A percentile compares a stretch with the other conserved stretches of the same genome.
These are phyloP conservation scores for Leptodactylus fuscus DNA, from an alignment of 2,113 vertebrate species.

Conservation along the genomic window DNA sequence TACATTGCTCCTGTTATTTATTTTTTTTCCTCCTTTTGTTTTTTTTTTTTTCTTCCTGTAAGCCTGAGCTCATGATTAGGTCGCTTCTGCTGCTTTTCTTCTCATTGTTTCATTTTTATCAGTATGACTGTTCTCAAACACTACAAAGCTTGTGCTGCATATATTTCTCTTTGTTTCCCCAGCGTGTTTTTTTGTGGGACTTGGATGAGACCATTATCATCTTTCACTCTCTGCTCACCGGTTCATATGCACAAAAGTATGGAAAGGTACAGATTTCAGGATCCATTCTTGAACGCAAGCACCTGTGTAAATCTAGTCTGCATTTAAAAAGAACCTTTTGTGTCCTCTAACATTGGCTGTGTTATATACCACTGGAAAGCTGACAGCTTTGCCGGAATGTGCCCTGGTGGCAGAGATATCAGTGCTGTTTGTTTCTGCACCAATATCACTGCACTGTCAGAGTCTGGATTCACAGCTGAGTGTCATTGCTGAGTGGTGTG, in stretches of 20 bases:
- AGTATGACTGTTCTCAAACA: constrained; percentile 33
- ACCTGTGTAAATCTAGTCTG: background rate
- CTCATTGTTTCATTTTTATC: constrained; percentile 3
- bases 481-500: too few relatives aligned
- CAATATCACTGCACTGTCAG: too few relatives aligned
- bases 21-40: background rate
- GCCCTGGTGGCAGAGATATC: too few relatives aligned
- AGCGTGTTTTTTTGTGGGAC: constrained; percentile 97
- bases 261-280: constrained; percentile 83
- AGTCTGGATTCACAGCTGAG: too few relatives aligned
- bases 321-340: background rate
- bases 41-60: background rate
- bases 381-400: too few relatives aligned
- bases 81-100: background rate
- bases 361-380: too few relatives aligned
- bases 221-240: constrained; percentile 97
- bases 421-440: too few relatives aligned
- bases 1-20: background rate
- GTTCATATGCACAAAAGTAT: constrained; percentile 95
- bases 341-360: too few relatives aligned
- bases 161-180: constrained; percentile 62
- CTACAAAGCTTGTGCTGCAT: constrained; percentile 36
- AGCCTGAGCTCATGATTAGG: too few relatives aligned
- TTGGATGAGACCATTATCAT: constrained; percentile 99
- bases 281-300: background rate